phyloP scores from a whole-genome alignment of 2,888 invertebrate genomes.

The Timema cristinae region DNA sequence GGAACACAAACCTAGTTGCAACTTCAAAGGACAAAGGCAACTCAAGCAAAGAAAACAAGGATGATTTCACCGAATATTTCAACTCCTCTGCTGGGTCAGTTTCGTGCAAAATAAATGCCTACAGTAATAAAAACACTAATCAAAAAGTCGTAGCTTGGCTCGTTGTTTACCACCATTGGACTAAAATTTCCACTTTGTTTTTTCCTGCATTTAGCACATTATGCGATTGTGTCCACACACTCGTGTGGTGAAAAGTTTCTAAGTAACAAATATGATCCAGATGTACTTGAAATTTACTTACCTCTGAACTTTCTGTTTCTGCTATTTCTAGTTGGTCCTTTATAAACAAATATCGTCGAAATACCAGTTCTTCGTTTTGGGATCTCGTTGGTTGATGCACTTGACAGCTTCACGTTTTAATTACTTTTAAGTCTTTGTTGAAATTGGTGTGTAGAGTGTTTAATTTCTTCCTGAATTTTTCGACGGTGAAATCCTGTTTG shows the following conservation, averaged over 20 bases:
- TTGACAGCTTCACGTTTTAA: slow-evolving; percentile 9
- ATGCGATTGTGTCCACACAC: background rate
- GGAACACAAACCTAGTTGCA: background rate
- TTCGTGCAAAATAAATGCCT: slow-evolving; percentile 14
- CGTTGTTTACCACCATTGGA: background rate
- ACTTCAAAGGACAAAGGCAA: slow-evolving; percentile 17
- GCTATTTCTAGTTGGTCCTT: slow-evolving; percentile 16
- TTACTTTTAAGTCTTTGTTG: slow-evolving; percentile 13
- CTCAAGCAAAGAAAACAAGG: slow-evolving; percentile 18
- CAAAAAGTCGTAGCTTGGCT: background rate
- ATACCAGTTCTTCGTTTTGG: slow-evolving; percentile 18
- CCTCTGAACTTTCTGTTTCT: too few species aligned
- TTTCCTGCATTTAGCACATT: background rate
- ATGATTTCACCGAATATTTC: slow-evolving; percentile 16
- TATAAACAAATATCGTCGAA: slow-evolving; percentile 14
- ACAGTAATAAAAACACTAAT: background rate
- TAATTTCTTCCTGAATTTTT: slow-evolving; percentile 15
- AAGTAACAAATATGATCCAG: too few species aligned
- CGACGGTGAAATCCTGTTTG: slow-evolving; percentile 13
- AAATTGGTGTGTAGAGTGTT: slow-evolving; percentile 13
- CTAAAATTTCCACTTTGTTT: background rate
- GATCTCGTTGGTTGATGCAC: slow-evolving; percentile 16
- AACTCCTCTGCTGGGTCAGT: slow-evolving; percentile 14
- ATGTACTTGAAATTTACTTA: slow-evolving; percentile 13
- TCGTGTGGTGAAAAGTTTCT: too few species aligned